Conservation (phyloP, 2,113 vertebrate genomes). For the Ivindomyrus marchei region DNA sequence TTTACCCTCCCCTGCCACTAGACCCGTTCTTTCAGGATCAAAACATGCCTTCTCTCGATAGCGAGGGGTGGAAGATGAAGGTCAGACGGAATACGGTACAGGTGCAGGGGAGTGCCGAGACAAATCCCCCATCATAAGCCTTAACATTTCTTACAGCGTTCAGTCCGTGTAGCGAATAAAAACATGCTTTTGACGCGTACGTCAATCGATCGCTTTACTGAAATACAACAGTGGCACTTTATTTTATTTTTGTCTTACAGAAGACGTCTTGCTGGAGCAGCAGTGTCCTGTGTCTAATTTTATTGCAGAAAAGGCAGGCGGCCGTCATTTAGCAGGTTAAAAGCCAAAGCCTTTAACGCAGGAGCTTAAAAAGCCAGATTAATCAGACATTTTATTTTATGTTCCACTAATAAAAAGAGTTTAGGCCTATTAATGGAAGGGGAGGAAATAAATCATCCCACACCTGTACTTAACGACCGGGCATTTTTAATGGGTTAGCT, state of each 20-base stretch:
- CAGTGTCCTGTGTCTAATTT: neutral
- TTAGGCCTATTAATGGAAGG: neutral
- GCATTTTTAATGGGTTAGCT: neutral
- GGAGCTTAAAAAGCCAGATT: neutral
- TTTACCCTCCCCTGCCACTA: neutral
- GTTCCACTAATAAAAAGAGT: neutral
- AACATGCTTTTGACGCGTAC: neutral
- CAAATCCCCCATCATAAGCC: neutral
- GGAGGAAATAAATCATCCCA: conserved; percentile 19
- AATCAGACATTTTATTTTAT: neutral
- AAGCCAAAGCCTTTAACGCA: neutral
- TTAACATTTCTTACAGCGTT: neutral
- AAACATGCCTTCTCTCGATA: conserved; percentile 14
- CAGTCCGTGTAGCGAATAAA: neutral
- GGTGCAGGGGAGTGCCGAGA: neutral
- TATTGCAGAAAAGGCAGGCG: neutral
- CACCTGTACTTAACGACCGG: conserved; percentile 6
- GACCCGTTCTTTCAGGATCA: conserved; percentile 18
- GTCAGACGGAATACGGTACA: neutral
- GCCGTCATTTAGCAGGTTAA: neutral
- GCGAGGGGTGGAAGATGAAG: neutral
- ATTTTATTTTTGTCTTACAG: neutral
- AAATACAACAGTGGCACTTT: neutral
- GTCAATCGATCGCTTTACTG: neutral
- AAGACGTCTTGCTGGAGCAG: neutral